Evolutionary conservation across 2,888 invertebrate genomes (phyloP).

Genomic region (Corythucha ciliata): DNA sequence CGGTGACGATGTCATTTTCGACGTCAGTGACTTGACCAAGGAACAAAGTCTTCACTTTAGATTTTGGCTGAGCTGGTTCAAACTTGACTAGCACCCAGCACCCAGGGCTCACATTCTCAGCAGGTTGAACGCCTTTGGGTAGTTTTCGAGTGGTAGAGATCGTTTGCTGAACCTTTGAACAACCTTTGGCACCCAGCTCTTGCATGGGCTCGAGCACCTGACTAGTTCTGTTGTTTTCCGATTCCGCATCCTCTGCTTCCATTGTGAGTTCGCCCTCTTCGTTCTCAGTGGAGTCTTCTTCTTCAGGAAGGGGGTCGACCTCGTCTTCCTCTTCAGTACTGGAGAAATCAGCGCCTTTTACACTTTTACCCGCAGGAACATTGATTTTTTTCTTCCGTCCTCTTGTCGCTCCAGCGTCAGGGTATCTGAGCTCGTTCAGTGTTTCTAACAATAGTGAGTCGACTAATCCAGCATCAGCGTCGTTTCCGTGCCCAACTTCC

Average conservation of each 20-base stretch:
- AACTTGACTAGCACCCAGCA: conserved; percentile 1
- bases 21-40: not conserved
- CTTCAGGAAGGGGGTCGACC: no score
- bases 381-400: not conserved
- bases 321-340: no score
- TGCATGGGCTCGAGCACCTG: no score
- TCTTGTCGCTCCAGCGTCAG: not conserved
- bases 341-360: no score
- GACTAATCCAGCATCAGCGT: not conserved
- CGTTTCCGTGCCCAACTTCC: no score
- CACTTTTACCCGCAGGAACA: conserved; percentile 6
- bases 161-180: no score
- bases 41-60: not conserved
- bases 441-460: not conserved
- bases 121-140: conserved; percentile 3
- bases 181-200: no score
- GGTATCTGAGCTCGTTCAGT: conserved; percentile 1
- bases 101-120: not conserved
- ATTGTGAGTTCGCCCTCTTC: not conserved
- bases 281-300: not conserved
- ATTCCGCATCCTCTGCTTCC: not conserved
- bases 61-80: not conserved
- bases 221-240: no score
- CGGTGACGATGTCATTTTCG: not conserved
- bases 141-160: no score